Evolutionary conservation across 2,113 vertebrate genomes (phyloP).

Genomic region (Gorsachius goisagi): DNA sequence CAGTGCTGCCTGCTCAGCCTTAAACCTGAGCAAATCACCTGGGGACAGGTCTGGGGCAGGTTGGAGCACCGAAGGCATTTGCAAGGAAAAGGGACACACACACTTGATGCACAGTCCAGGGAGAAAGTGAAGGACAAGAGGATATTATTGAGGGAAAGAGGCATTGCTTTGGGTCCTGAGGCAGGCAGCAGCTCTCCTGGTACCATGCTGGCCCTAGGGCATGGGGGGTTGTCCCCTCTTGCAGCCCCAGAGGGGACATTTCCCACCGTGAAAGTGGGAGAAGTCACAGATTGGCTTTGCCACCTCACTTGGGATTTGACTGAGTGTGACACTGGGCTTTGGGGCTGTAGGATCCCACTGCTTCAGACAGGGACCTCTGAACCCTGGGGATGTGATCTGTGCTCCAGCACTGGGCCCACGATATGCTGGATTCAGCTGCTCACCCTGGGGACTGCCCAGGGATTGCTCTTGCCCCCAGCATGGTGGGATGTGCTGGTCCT

Average conservation of each 20-base stretch:
- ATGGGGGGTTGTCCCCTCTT: not conserved
- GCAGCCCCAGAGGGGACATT: not conserved
- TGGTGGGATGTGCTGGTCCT: accelerated
- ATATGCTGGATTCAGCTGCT: not conserved
- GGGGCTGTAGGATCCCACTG: not conserved
- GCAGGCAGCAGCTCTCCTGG: not conserved
- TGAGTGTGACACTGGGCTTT: not conserved
- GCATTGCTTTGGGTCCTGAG: not conserved
- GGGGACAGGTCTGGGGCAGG: not conserved
- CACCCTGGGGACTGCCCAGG: not conserved
- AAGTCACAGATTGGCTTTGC: not conserved
- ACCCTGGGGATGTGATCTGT: not conserved
- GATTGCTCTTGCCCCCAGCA: not conserved
- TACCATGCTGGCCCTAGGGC: not conserved
- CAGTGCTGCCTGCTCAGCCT: not conserved
- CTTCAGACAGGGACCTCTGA: not conserved
- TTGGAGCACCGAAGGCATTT: not conserved
- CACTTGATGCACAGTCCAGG: no score
- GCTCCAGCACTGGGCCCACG: accelerated
- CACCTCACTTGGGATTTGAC: not conserved
- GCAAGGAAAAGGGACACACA: not conserved
- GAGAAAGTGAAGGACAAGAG: not conserved
- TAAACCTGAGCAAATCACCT: not conserved
- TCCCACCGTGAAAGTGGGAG: not conserved
- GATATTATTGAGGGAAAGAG: not conserved